phyloP scores from a whole-genome alignment of 2,113 vertebrate species.

The Crocuta crocuta region DNA sequence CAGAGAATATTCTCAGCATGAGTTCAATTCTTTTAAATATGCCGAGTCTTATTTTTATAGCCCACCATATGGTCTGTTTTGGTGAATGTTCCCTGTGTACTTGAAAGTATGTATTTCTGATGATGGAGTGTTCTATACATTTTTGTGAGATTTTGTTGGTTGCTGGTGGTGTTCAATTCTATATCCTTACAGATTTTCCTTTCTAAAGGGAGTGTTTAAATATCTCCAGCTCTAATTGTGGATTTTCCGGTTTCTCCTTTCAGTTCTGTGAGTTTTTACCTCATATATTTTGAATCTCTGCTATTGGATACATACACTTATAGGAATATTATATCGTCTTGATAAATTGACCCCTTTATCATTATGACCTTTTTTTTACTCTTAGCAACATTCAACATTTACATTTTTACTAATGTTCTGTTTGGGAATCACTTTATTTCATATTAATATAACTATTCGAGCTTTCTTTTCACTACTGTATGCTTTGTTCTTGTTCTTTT shows the following conservation, averaged over 20 bases:
- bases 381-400: neutral
- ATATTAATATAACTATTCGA: neutral
- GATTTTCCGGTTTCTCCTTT: neutral
- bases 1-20: neutral
- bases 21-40: slow-evolving; percentile 8
- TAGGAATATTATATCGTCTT: neutral
- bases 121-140: neutral
- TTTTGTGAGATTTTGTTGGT: neutral
- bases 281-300: neutral
- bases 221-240: neutral
- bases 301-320: neutral
- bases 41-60: neutral
- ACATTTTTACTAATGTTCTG: neutral
- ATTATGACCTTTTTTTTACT: neutral
- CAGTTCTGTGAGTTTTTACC: slow-evolving; percentile 5
- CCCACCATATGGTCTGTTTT: neutral
- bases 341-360: neutral
- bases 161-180: neutral
- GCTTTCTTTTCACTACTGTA: neutral
- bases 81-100: neutral
- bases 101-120: slow-evolving; percentile 38
- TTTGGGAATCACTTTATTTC: neutral
- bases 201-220: neutral
- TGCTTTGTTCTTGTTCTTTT: no score
- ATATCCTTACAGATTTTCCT: neutral